These are phyloP conservation scores for Liasis olivaceus DNA, from an alignment of 2,797 vertebrate genomes.

Conservation along the genomic window DNA sequence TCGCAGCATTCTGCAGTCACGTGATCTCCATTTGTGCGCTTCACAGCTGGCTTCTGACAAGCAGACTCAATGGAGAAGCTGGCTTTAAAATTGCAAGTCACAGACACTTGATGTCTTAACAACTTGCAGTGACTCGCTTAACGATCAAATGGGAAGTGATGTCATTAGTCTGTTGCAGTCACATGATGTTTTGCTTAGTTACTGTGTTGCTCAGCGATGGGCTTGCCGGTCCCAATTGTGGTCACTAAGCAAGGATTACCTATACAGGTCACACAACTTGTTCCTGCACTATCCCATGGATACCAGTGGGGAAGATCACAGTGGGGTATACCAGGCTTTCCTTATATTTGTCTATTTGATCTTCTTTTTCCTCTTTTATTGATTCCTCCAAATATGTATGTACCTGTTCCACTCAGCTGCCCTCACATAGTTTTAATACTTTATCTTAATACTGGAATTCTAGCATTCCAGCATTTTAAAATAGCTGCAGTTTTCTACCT, in stretches of 20 bases:
- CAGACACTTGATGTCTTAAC: not conserved
- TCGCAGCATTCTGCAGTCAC: not conserved
- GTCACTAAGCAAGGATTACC: not conserved
- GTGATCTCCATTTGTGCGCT: not conserved
- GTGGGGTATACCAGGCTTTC: not conserved
- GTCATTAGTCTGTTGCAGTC: not conserved
- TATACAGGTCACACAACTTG: not conserved
- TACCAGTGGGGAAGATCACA: not conserved
- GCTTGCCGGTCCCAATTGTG: not conserved
- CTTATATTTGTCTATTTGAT: not conserved
- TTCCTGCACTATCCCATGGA: not conserved
- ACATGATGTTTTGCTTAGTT: not conserved
- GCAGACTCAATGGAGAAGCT: not conserved
- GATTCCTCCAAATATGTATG: not conserved
- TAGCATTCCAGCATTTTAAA: not conserved
- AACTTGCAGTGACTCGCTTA: not conserved
- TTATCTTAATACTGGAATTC: not conserved
- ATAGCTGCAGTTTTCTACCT: not conserved
- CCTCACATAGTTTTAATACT: not conserved
- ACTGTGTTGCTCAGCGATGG: not conserved
- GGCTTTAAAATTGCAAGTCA: not conserved
- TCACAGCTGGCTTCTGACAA: not conserved
- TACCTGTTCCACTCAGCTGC: not conserved
- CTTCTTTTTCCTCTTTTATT: not conserved
- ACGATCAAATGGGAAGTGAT: not conserved